A percentile compares a stretch with the other conserved stretches of the same genome.
Conservation (phyloP, 2,888 invertebrate species). For the Branchipolynoe longqiensis region DNA sequence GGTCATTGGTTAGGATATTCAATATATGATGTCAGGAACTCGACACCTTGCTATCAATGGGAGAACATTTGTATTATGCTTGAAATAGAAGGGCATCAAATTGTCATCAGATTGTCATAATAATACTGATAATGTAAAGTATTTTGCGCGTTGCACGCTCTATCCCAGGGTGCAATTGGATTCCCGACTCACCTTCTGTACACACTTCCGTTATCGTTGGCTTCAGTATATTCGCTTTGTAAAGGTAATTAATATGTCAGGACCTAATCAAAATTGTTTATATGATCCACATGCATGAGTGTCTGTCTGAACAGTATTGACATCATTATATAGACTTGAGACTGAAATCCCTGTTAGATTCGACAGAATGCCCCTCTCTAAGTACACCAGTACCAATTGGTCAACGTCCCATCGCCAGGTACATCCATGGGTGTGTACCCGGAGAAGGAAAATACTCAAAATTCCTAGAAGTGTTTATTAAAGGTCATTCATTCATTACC, state of each 20-base stretch:
- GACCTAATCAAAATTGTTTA: conserved; percentile 19
- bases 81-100: not conserved
- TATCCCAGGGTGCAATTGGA: not conserved
- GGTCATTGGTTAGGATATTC: no score
- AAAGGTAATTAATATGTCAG: not conserved
- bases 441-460: conserved; percentile 8
- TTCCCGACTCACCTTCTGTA: not conserved
- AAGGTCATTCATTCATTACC: conserved; percentile 7
- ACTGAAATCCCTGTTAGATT: conserved; percentile 21
- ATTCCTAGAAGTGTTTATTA: conserved; percentile 25
- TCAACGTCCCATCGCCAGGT: conserved; percentile 37
- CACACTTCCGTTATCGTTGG: not conserved
- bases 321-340: conserved; percentile 15
- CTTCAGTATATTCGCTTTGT: not conserved
- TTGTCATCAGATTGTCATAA: conserved; percentile 2
- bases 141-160: not conserved
- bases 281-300: conserved; percentile 1
- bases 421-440: conserved; percentile 16
- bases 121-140: not conserved
- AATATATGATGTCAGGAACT: no score
- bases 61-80: not conserved
- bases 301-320: conserved; percentile 42
- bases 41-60: no score
- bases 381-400: conserved; percentile 36
- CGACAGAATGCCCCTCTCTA: no score